Conservation (phyloP, 2,797 vertebrate genomes). For the Amazonetta brasiliensis region DNA sequence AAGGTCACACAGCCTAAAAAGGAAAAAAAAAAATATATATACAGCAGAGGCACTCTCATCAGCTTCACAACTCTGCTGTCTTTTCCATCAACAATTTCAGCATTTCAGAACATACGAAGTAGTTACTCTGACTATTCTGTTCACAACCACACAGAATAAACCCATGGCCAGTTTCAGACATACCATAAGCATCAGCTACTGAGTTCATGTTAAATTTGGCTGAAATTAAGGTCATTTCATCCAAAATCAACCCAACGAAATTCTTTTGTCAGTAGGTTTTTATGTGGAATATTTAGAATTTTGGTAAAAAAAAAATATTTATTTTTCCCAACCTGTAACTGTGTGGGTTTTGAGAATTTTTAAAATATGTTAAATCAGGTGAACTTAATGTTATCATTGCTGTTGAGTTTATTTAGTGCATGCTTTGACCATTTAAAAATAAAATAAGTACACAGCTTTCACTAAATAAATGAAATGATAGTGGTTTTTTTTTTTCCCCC, state of each 20-base stretch:
- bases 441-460: not conserved
- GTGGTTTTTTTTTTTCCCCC: not conserved
- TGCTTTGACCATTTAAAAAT: not conserved
- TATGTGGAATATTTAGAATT: not conserved
- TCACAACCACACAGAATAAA: not conserved
- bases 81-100: not conserved
- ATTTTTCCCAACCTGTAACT: not conserved
- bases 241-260: not conserved
- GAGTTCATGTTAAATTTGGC: not conserved
- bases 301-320: not conserved
- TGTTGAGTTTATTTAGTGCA: not conserved
- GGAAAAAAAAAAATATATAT: not conserved
- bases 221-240: not conserved
- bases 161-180: not conserved
- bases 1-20: not conserved
- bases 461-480: not conserved
- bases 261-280: not conserved
- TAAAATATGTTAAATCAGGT: not conserved
- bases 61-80: not conserved
- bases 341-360: not conserved
- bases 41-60: accelerated
- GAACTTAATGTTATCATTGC: not conserved
- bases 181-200: not conserved
- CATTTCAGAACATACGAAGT: not conserved
- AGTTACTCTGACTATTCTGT: not conserved